Conservation (phyloP, 2,113 vertebrate genomes). For the Pipa parva region DNA sequence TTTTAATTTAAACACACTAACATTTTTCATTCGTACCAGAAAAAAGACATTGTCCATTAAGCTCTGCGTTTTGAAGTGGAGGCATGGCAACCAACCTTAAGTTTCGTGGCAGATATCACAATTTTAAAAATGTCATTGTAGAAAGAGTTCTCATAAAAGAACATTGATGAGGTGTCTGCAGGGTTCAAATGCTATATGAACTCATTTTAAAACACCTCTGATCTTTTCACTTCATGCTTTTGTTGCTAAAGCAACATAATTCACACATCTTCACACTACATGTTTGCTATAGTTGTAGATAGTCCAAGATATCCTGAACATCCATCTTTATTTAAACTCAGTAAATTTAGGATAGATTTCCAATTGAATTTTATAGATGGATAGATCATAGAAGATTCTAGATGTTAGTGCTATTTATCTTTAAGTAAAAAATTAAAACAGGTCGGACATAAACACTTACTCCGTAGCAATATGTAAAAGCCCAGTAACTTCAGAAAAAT, state of each 20-base stretch:
- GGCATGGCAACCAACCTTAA: conserved; percentile 63
- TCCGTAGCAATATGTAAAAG: no score
- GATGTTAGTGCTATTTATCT: no score
- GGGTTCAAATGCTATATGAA: conserved; percentile 61
- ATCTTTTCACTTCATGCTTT: conserved; percentile 56
- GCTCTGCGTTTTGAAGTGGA: conserved; percentile 5
- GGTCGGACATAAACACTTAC: no score
- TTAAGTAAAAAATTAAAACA: no score
- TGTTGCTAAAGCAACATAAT: conserved; percentile 55
- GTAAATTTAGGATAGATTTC: not conserved
- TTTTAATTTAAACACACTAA: conserved; percentile 41
- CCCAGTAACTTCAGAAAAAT: no score
- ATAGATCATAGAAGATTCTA: not conserved
- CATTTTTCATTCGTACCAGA: conserved; percentile 32
- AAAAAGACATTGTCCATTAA: conserved; percentile 35
- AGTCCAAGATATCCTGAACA: conserved; percentile 10
- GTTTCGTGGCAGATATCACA: conserved; percentile 56
- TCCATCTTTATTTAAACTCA: not conserved
- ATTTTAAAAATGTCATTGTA: conserved; percentile 78
- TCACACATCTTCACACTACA: conserved; percentile 35
- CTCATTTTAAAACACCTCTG: conserved; percentile 69
- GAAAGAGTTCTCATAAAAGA: conserved; percentile 66
- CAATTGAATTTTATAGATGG: not conserved
- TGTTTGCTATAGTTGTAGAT: conserved; percentile 37
- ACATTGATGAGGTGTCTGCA: conserved; percentile 53